Conservation (phyloP, 37 sponge, comb jelly and placozoan species). For the Lycopodina hypogea region DNA sequence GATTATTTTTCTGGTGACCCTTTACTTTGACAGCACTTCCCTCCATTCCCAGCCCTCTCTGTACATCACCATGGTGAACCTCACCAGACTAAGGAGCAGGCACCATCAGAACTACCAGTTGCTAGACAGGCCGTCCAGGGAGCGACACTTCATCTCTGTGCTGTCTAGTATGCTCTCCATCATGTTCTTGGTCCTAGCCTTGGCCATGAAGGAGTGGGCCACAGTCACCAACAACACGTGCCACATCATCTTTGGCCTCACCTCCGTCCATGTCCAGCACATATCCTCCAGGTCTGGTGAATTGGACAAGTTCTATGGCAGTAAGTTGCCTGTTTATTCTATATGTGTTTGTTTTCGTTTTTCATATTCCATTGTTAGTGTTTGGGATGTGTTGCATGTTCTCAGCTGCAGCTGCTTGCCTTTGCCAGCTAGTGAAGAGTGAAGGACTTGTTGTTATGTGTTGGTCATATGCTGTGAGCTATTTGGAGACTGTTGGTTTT, state of each 20-base stretch:
- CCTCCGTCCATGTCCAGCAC: conserved; percentile 15
- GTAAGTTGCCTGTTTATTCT: background rate
- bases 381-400: too few species aligned
- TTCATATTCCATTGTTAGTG: too few species aligned
- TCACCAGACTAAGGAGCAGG: conserved; percentile 24
- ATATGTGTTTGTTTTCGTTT: too few species aligned
- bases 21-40: too few species aligned
- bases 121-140: conserved; percentile 57
- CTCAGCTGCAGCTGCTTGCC: too few species aligned
- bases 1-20: too few species aligned
- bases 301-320: background rate
- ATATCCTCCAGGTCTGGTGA: background rate
- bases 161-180: conserved; percentile 32
- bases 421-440: too few species aligned
- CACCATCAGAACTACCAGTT: background rate
- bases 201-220: conserved; percentile 72
- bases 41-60: too few species aligned
- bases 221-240: conserved; percentile 17
- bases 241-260: conserved; percentile 46
- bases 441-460: too few species aligned
- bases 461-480: too few species aligned
- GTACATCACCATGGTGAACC: conserved; percentile 34
- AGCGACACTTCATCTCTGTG: conserved; percentile 64
- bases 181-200: conserved; percentile 31
- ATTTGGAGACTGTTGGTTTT: too few species aligned